Evolutionary conservation across 2,888 invertebrate genomes (phyloP).

Genomic region (Andrena fulva): DNA sequence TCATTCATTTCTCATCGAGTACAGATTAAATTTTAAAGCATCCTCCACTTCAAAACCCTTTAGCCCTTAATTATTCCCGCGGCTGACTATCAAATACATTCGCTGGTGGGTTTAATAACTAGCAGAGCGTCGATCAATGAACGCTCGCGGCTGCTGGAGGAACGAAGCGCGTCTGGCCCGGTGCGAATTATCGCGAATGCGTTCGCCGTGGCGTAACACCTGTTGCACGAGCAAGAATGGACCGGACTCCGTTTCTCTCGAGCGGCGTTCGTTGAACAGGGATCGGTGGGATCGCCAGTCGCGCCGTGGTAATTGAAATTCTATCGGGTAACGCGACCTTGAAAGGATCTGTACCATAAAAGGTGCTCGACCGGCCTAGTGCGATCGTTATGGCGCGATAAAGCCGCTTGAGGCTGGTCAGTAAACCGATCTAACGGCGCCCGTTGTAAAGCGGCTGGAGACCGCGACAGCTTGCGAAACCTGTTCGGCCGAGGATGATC

Average conservation of each 20-base stretch:
- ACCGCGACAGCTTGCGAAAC: conserved; percentile 32
- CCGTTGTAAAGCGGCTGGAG: conserved; percentile 25
- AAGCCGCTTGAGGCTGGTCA: conserved; percentile 46
- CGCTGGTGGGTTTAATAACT: no score
- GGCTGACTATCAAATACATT: no score
- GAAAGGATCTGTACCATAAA: conserved; percentile 44
- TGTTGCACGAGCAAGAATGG: not conserved
- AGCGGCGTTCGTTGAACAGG: not conserved
- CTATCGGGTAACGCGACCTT: conserved; percentile 37
- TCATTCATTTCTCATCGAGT: no score
- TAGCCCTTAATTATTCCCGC: no score
- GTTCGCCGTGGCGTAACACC: not conserved
- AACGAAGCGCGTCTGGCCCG: not conserved
- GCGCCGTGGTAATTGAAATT: conserved; percentile 38
- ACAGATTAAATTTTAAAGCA: no score
- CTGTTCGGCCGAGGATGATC: conserved; percentile 37
- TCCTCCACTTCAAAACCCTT: no score
- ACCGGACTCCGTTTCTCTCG: not conserved
- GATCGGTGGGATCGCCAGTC: conserved; percentile 16
- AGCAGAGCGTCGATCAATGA: not conserved
- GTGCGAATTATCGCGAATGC: not conserved
- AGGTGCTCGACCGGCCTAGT: conserved; percentile 15
- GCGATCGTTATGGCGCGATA: conserved; percentile 41
- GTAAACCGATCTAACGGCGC: conserved; percentile 63
- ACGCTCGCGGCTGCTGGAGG: not conserved